Evolutionary conservation across 2,888 invertebrate species (phyloP).

Genomic region (Argynnis bischoffii): DNA sequence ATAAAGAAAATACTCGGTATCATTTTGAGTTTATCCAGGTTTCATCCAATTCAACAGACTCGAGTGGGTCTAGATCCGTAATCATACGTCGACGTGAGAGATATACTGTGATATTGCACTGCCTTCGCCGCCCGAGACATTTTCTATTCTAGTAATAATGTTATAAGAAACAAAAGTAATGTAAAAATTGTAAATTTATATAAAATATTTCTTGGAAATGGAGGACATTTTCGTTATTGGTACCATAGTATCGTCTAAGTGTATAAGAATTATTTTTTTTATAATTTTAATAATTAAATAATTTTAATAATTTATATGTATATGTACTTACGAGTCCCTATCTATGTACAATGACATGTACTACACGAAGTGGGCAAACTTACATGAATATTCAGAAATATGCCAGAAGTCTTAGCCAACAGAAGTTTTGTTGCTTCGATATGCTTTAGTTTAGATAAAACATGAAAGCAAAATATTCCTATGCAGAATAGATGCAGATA

Average conservation of each 20-base stretch:
- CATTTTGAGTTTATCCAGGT: slow-evolving; percentile 26
- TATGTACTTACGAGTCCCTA: no score
- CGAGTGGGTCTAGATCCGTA: slow-evolving; percentile 28
- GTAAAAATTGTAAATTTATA: no score
- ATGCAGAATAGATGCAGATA: slow-evolving; percentile 35
- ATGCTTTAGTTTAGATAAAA: slow-evolving; percentile 23
- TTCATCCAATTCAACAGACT: slow-evolving; percentile 23
- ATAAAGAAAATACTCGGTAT: slow-evolving; percentile 13
- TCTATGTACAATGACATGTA: no score
- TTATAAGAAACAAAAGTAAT: background rate
- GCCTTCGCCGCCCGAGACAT: slow-evolving; percentile 9
- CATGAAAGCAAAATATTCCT: slow-evolving; percentile 31
- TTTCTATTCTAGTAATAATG: slow-evolving; percentile 14
- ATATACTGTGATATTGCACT: slow-evolving; percentile 26
- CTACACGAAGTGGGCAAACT: background rate
- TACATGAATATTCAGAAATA: background rate
- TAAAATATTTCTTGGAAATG: no score
- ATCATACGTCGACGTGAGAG: slow-evolving; percentile 30
- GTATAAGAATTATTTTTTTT: no score
- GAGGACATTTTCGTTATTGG: no score
- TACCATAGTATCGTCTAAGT: no score
- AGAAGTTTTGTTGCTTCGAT: slow-evolving; percentile 26
- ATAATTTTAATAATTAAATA: no score
- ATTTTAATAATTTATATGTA: no score
- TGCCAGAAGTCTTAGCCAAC: slow-evolving; percentile 21